Evolutionary conservation across 64 coral and sea anemone genomes (phyloP).

Genomic region (Catalaphyllia jardinei): DNA sequence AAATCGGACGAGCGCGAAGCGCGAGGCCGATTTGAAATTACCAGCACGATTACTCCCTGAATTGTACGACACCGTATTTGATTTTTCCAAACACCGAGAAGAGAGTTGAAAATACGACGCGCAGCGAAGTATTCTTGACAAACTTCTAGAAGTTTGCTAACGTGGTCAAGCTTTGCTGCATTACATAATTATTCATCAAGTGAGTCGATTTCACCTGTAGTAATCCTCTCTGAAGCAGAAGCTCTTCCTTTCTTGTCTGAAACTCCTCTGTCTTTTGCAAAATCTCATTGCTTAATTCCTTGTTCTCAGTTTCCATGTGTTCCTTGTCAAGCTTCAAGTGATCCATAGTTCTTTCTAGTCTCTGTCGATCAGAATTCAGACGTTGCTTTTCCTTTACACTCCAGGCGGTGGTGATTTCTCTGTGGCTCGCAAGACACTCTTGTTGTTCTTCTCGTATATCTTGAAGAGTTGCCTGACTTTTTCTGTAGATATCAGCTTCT

Average conservation of each 20-base stretch:
- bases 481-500: conserved; percentile 23
- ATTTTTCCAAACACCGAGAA: no score
- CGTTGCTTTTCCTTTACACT: conserved; percentile 41
- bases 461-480: conserved; percentile 31
- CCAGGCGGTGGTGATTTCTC: background rate
- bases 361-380: conserved; percentile 40
- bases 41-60: no score
- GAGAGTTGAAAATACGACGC: no score
- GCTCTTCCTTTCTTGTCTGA: conserved; percentile 12
- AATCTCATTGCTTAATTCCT: conserved; percentile 44
- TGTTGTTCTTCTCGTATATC: conserved; percentile 46
- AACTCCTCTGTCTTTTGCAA: conserved; percentile 50
- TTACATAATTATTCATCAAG: background rate
- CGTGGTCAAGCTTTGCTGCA: no score
- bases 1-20: no score
- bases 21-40: no score
- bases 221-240: background rate
- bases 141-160: no score
- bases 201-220: conserved; percentile 17
- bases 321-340: conserved; percentile 57
- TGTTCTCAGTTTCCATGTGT: conserved; percentile 38
- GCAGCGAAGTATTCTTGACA: no score
- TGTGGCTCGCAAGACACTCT: background rate
- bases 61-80: no score
- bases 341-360: conserved; percentile 48